A percentile compares a stretch with the other conserved stretches of the same genome.
phyloP scores from a whole-genome alignment of 2,113 vertebrate genomes.

The Lagenorhynchus albirostris region DNA sequence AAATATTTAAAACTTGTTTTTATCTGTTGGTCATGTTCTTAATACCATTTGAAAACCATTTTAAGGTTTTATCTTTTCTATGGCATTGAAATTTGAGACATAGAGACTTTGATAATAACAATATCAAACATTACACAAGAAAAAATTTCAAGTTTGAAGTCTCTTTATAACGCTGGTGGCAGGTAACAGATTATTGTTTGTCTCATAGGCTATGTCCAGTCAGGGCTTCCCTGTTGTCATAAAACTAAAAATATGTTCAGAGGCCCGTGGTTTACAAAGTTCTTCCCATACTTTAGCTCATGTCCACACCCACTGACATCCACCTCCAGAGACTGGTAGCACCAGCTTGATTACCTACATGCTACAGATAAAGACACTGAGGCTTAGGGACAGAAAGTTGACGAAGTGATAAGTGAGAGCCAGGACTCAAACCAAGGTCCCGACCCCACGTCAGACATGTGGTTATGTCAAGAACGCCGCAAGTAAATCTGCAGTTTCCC shows the following conservation, averaged over 20 bases:
- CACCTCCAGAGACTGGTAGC: not conserved
- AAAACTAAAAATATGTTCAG: not conserved
- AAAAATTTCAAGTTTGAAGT: not conserved
- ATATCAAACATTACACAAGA: not conserved
- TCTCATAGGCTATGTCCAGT: not conserved
- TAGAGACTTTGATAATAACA: not conserved
- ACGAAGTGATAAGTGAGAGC: not conserved
- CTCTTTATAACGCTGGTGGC: not conserved
- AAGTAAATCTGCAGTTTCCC: not conserved
- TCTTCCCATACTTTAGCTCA: not conserved
- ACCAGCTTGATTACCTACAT: not conserved
- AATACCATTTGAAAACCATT: not conserved
- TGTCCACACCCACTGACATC: not conserved
- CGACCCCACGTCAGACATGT: accelerated
- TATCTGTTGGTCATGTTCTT: not conserved
- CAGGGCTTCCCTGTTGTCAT: not conserved
- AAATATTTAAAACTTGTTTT: not conserved
- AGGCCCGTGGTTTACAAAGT: not conserved
- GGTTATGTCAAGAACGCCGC: not conserved
- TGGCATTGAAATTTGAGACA: not conserved
- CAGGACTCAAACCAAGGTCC: not conserved
- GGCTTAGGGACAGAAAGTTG: not conserved
- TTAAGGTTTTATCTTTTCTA: not conserved
- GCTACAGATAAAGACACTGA: not conserved
- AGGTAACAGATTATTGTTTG: not conserved